Evolutionary conservation across 2,888 invertebrate species (phyloP).

Genomic region (Xanthia togata): DNA sequence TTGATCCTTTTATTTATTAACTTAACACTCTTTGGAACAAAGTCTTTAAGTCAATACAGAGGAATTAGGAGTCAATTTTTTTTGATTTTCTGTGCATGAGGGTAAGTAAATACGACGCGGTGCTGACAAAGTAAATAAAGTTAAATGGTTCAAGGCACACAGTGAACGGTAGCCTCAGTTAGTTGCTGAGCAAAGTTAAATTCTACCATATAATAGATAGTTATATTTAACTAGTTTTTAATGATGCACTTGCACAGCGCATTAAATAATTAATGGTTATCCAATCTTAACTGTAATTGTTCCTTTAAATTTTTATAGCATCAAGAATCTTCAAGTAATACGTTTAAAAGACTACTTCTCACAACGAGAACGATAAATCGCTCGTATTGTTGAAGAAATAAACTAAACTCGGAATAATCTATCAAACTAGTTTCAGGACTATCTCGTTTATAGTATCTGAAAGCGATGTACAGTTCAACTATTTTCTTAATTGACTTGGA

Average conservation of each 20-base stretch:
- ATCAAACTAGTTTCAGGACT: slow-evolving; percentile 5
- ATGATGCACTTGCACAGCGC: not conserved
- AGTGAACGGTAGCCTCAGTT: not conserved
- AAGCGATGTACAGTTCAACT: not conserved
- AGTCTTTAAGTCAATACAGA: slow-evolving; percentile 18
- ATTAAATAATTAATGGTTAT: not conserved
- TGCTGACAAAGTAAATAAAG: slow-evolving; percentile 10
- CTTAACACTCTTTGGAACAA: slow-evolving; percentile 2
- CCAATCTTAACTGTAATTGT: slow-evolving; percentile 3
- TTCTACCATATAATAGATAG: not conserved
- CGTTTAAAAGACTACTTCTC: slow-evolving; percentile 1
- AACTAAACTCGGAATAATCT: slow-evolving; percentile 8
- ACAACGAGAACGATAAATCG: slow-evolving; percentile 10
- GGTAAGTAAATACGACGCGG: not conserved
- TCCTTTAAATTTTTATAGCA: slow-evolving; percentile 24
- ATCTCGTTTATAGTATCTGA: not conserved
- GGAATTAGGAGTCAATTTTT: not conserved
- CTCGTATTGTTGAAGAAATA: slow-evolving; percentile 14
- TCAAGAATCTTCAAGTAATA: slow-evolving; percentile 2
- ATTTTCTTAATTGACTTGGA: too few relatives aligned
- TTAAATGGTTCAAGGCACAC: slow-evolving; percentile 21
- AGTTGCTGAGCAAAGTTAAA: not conserved
- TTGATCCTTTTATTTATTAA: slow-evolving; percentile 45
- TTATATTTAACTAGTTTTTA: slow-evolving; percentile 15
- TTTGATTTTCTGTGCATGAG: not conserved